Conservation (phyloP, 2,113 vertebrate genomes). For the Leucopsar rothschildi region DNA sequence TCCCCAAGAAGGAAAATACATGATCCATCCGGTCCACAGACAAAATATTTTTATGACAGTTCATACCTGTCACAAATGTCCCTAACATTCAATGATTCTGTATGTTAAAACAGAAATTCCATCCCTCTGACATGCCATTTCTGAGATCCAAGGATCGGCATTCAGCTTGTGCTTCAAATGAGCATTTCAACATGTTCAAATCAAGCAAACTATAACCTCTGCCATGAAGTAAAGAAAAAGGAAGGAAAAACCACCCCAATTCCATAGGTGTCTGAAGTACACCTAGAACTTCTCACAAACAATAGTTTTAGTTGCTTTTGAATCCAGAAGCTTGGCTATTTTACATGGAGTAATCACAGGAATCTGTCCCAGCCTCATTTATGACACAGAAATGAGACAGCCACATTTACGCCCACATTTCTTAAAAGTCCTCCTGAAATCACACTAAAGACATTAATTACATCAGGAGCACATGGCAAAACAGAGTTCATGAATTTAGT, state of each 20-base stretch:
- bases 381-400: neutral
- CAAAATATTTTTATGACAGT: neutral
- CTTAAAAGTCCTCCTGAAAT: neutral
- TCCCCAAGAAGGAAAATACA: neutral
- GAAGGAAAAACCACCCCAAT: neutral
- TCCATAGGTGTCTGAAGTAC: neutral
- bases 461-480: neutral
- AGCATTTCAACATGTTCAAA: neutral
- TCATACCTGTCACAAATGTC: neutral
- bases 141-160: neutral
- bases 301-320: neutral
- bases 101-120: neutral
- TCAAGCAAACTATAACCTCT: neutral
- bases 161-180: neutral
- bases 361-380: neutral
- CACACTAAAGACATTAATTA: neutral
- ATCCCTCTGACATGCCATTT: neutral
- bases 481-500: neutral
- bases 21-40: neutral
- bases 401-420: neutral
- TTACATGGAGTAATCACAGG: neutral
- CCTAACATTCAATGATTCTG: neutral
- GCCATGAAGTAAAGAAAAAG: neutral
- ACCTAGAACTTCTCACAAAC: neutral
- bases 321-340: neutral